A percentile compares a stretch with the other conserved stretches of the same genome.
Conservation (phyloP, 2,113 vertebrate species). For the Antechinus flavipes region DNA sequence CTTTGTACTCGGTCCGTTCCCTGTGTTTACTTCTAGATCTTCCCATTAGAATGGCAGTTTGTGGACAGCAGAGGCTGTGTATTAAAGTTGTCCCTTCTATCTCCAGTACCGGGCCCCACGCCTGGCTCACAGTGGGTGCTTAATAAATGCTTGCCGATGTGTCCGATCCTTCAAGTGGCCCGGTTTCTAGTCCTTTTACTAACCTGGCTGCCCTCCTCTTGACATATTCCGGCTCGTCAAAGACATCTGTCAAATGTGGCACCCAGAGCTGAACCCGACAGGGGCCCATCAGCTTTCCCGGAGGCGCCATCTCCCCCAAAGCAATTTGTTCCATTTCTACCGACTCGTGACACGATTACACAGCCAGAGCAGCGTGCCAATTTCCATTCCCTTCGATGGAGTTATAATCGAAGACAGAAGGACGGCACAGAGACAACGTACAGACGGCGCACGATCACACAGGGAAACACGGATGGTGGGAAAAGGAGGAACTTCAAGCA, state of each 20-base stretch:
- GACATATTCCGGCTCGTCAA: not conserved
- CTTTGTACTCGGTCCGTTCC: not conserved
- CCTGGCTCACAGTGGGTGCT: not conserved
- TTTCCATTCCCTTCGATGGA: not conserved
- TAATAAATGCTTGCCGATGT: not conserved
- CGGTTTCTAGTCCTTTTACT: not conserved
- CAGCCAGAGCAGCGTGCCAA: not conserved
- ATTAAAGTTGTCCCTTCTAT: not conserved
- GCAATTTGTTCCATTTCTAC: not conserved
- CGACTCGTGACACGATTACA: not conserved
- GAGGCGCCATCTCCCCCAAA: not conserved
- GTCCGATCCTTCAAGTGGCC: not conserved
- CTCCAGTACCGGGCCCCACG: too few relatives aligned
- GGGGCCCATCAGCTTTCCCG: not conserved
- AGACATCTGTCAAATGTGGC: not conserved
- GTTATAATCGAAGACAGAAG: not conserved
- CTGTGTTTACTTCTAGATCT: not conserved
- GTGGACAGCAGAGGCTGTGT: too few relatives aligned
- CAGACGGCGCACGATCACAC: conserved; percentile 33
- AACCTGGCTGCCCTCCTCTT: not conserved
- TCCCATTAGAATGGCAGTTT: too few relatives aligned
- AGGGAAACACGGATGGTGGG: conserved; percentile 48
- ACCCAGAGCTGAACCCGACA: not conserved
- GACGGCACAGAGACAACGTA: not conserved
- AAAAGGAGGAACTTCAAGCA: conserved; percentile 57